phyloP scores from a whole-genome alignment of 2,888 invertebrate species.

The Desoria tigrina region DNA sequence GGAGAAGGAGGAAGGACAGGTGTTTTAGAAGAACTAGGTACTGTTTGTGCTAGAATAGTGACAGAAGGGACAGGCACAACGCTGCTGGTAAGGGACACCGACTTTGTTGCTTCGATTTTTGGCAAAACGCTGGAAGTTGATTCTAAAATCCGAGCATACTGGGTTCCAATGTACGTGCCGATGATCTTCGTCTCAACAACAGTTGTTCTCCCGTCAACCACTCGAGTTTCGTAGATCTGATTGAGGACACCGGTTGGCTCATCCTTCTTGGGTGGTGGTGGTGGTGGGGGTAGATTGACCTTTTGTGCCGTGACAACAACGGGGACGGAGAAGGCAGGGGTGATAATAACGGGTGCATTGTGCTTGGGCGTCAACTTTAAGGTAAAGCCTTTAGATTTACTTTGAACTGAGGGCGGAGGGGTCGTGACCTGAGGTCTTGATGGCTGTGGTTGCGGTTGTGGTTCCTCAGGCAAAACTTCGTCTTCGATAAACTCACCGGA shows the following conservation, averaged over 20 bases:
- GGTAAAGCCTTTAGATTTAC: constrained; percentile 50
- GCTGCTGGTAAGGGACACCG: background rate
- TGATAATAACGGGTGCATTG: constrained; percentile 30
- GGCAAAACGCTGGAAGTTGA: constrained; percentile 68
- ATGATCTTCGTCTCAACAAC: constrained; percentile 87
- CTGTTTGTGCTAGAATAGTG: constrained; percentile 1
- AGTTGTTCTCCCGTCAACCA: constrained; percentile 79
- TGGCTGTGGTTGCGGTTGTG: constrained; percentile 11
- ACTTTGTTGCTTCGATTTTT: background rate
- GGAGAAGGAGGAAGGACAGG: background rate
- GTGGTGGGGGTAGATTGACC: constrained; percentile 34
- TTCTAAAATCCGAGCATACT: constrained; percentile 83
- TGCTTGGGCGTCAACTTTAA: constrained; percentile 46
- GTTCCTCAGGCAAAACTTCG: background rate
- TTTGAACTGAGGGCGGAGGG: constrained; percentile 28
- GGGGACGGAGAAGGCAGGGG: constrained; percentile 29
- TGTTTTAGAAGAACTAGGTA: background rate
- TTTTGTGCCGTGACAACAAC: constrained; percentile 40
- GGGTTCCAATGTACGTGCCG: constrained; percentile 81
- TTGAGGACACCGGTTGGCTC: constrained; percentile 76
- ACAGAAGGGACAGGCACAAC: constrained; percentile 14
- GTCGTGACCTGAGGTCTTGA: constrained; percentile 22
- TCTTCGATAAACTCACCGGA: constrained; percentile 20
- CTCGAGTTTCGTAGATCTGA: constrained; percentile 78
- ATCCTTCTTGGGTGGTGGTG: constrained; percentile 24